Evolutionary conservation across 1,140 invertebrate species (phyloP).

Genomic region (Charaxes varanes): DNA sequence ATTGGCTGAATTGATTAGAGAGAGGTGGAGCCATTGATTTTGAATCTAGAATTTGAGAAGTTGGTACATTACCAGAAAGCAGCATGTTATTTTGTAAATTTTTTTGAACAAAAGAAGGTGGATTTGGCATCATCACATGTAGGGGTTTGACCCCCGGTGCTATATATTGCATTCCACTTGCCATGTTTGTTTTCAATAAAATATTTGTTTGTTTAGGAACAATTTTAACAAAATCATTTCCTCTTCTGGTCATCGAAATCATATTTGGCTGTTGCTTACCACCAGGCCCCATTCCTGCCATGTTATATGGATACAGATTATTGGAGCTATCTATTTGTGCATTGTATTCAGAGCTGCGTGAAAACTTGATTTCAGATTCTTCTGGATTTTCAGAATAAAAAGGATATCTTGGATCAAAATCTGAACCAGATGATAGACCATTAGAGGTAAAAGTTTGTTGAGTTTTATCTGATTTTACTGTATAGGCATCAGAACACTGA

Average conservation of each 20-base stretch:
- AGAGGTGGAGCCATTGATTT: conserved; percentile 36
- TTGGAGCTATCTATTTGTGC: conserved; percentile 35
- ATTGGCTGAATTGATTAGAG: conserved; percentile 40
- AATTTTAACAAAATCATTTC: conserved; percentile 47
- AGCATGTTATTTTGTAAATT: conserved; percentile 61
- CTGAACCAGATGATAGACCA: conserved; percentile 23
- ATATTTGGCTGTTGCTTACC: conserved; percentile 31
- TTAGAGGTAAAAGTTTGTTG: conserved; percentile 36
- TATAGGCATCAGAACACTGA: conserved; percentile 38
- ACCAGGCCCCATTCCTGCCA: conserved; percentile 31
- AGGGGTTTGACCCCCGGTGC: conserved; percentile 49
- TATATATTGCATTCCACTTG: conserved; percentile 52
- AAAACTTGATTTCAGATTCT: conserved; percentile 63
- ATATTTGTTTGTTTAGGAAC: conserved; percentile 58
- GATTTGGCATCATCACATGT: conserved; percentile 55
- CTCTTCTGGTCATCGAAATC: conserved; percentile 32
- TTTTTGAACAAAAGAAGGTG: conserved; percentile 58
- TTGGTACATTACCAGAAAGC: conserved; percentile 38
- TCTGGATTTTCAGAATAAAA: conserved; percentile 49
- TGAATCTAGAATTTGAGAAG: conserved; percentile 32
- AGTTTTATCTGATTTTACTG: conserved; percentile 49
- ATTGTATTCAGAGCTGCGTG: conserved; percentile 56
- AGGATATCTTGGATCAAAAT: conserved; percentile 49
- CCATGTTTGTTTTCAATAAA: conserved; percentile 51
- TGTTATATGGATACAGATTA: conserved; percentile 46